Conservation (phyloP, 1,140 invertebrate species). For the Drosophila orena region DNA sequence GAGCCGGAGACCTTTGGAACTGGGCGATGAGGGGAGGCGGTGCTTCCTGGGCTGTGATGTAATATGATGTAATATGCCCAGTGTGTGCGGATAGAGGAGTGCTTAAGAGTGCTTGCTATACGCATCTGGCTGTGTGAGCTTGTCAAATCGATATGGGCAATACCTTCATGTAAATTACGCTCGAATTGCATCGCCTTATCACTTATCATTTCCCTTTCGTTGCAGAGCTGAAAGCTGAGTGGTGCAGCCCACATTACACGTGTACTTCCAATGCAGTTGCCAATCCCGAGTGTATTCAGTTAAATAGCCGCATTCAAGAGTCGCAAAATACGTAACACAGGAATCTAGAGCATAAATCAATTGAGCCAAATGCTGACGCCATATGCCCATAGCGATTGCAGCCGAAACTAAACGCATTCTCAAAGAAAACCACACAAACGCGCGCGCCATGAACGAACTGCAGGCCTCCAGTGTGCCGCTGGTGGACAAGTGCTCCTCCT, state of each 20-base stretch:
- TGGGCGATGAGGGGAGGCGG: not conserved
- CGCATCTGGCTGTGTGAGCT: not conserved
- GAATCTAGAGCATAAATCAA: constrained; percentile 1
- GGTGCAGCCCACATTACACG: not conserved
- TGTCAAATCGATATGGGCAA: constrained; percentile 12
- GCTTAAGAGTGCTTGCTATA: not conserved
- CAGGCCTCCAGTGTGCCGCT: constrained; percentile 58
- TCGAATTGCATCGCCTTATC: constrained; percentile 13
- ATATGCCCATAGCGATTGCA: constrained; percentile 39
- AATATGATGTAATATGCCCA: constrained; percentile 8
- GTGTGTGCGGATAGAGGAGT: not conserved
- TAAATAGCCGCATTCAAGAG: constrained; percentile 4
- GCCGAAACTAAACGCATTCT: constrained; percentile 14
- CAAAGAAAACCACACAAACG: constrained; percentile 14
- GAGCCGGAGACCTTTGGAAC: not conserved
- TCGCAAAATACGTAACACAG: constrained; percentile 9
- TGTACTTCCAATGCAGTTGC: constrained; percentile 39
- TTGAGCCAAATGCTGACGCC: constrained; percentile 46
- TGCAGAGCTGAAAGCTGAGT: constrained; percentile 28
- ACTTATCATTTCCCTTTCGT: constrained; percentile 3
- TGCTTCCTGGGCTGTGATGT: constrained; percentile 28
- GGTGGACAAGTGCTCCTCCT: constrained; percentile 49
- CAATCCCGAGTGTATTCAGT: constrained; percentile 22
- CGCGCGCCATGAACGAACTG: constrained; percentile 52
- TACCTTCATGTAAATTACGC: constrained; percentile 11